A percentile compares a stretch with the other conserved stretches of the same genome.
Evolutionary conservation across 2,113 vertebrate genomes (phyloP).

Genomic region (Menura novaehollandiae): DNA sequence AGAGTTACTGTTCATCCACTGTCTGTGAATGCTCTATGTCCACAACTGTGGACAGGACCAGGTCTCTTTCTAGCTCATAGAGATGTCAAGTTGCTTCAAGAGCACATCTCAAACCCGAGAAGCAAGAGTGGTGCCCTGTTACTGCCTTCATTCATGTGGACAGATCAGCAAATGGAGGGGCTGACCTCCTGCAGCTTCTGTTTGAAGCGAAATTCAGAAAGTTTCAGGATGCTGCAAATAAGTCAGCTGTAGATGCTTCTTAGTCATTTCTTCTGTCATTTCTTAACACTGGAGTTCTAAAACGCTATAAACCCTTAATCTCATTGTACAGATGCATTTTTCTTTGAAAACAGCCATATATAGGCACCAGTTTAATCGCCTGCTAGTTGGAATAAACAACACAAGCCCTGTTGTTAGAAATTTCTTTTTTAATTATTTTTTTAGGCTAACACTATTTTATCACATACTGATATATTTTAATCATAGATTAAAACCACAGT

Average conservation of each 20-base stretch:
- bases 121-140: not conserved
- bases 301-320: not conserved
- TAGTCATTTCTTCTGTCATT: not conserved
- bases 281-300: not conserved
- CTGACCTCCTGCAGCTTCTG: not conserved
- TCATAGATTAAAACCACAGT: not conserved
- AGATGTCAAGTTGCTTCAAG: not conserved
- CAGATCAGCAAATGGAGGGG: not conserved
- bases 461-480: not conserved
- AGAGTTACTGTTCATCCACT: not conserved
- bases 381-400: not conserved
- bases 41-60: not conserved
- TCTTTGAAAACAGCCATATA: not conserved
- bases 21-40: not conserved
- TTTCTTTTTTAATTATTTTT: not conserved
- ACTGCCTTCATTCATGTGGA: not conserved
- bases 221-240: not conserved
- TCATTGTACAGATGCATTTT: not conserved
- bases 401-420: not conserved
- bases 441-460: not conserved
- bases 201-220: not conserved
- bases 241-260: not conserved
- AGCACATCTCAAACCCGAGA: not conserved
- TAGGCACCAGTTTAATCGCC: not conserved
- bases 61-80: not conserved